A percentile compares a stretch with the other conserved stretches of the same genome.
Conservation (phyloP, 2,888 invertebrate species). For the Meteorus cinctellus region DNA sequence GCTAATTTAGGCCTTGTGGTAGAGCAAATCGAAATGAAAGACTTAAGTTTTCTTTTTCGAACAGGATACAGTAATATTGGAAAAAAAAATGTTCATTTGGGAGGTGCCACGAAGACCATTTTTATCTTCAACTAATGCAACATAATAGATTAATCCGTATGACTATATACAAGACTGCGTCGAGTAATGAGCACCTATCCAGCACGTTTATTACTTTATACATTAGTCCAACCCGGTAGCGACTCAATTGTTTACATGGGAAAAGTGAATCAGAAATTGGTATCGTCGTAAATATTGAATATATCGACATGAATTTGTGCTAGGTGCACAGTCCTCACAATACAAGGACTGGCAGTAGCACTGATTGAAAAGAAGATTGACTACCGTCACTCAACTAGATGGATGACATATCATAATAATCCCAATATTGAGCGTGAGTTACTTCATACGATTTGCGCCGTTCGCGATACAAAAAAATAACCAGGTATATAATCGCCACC, state of each 20-base stretch:
- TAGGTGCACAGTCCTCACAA: slow-evolving; percentile 66
- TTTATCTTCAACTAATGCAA: slow-evolving; percentile 47
- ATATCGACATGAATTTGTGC: slow-evolving; percentile 43
- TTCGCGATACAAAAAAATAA: background rate
- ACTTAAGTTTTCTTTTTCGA: background rate
- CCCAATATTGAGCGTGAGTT: slow-evolving; percentile 19
- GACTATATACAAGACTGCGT: slow-evolving; percentile 61
- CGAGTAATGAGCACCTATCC: slow-evolving; percentile 34
- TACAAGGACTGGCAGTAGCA: slow-evolving; percentile 68
- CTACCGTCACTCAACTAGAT: slow-evolving; percentile 10
- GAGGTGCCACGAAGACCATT: background rate
- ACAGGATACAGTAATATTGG: background rate
- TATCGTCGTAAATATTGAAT: background rate
- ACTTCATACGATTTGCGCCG: slow-evolving; percentile 2
- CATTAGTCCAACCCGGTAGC: slow-evolving; percentile 3
- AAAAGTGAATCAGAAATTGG: slow-evolving; percentile 18
- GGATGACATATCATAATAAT: background rate
- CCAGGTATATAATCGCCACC: background rate
- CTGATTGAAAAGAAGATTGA: slow-evolving; percentile 26
- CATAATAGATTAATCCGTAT: slow-evolving; percentile 65
- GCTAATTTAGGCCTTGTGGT: slow-evolving; percentile 36
- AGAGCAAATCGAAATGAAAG: slow-evolving; percentile 41
- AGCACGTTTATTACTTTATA: slow-evolving; percentile 23
- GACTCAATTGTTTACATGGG: slow-evolving; percentile 43
- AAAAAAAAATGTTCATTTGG: background rate